Evolutionary conservation across 1,140 invertebrate species (phyloP), one percentile per base, ranked within the genome.

Genomic region (Drosophila carrolli): DNA sequence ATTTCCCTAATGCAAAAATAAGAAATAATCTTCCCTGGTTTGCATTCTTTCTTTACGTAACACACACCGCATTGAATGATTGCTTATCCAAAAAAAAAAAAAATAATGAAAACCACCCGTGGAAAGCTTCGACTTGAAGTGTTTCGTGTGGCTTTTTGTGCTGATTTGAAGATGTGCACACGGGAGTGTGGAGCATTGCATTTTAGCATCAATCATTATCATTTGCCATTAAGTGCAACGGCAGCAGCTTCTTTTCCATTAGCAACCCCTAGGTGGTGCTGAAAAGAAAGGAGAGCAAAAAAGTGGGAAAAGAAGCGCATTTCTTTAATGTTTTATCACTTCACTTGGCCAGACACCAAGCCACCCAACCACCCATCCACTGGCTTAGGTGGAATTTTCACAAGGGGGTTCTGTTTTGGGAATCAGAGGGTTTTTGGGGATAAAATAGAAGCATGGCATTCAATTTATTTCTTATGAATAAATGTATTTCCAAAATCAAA

Each of bases 311-410:
- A 40, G 41, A 10, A 76, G 58, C 73, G 74, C 75, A 81, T 75
- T 82, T 73, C 76, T 88, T 86, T 86, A 88, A 86, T 86, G 82
- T 86, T 81, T 81, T 85, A 85, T 86, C 82, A 88, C 82, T 88
- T 88, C 75, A 88, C 61, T 88, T 81, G 70, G 70, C 60, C 56
- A 66, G 41, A 70, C 65, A 38, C 13, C 57, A n/a, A 10, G 40
- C 10, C 41, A 16, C 27, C 19, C 56, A 47, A 23, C 11, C 19
- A 19, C 23, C 23, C 23, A 23, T 4, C 2, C 50, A 32, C 16
- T 29, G 38, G 7, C 40, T 51, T 23, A 38, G 6, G 29, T 5
- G 4, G 37, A 9, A 14, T 35, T 14, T 10, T 35, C 4, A 1
- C 5, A 14, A 16, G 14, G 50, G 50, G 29, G 35, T 23, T 23